Base-by-base conservation (phyloP, 2,113 vertebrate genomes). In the Mellivora capensis region DNA sequence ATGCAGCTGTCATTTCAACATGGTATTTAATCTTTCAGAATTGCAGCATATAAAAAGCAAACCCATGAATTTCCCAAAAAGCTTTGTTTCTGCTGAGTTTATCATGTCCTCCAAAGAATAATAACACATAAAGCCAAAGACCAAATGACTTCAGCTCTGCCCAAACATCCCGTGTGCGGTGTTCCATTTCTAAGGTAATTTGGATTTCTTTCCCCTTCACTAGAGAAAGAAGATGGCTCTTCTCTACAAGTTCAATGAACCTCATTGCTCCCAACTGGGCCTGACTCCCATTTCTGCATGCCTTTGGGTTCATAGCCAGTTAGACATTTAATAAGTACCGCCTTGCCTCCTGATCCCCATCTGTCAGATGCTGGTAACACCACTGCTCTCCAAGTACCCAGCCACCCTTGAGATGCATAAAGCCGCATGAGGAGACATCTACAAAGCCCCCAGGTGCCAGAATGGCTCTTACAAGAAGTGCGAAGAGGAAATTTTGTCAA, bases 11-110 rank as follows among this genome's bases (percentile, higher is more conserved):
- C 96, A 90, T 92, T 90, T 93, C 52, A 17, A 82, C 2, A 0
- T 17, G 74, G 37, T 93, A 94, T 74, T 97, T 96, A 96, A 93
- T 96, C 87, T 47, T 93, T 92, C 62, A 97, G 87, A 93, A 96
- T 61, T 52, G 54, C n/a, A 79, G 67, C 31, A 39, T 57, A 89
- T 44, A 89, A 21, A 86, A 95, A 83, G 25, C n/a, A 61, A 31
- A 90, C 34, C 31, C 80, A 96, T 84, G 94, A 76, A 96, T 90
- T 94, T 81, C 83, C 59, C 52, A 74, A 42, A 96, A 96, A 92
- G 23, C 57, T 31, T 47, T 88, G 71, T 44, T 93, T 96, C 85
- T 80, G 49, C 34, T 86, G 69, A 93, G n/a, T 87, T 69, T 72
- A 97, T 92, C 67, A 81, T 57, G 59, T 93, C 91, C 87, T 89